These are phyloP conservation scores for Burhinus oedicnemus DNA, from an alignment of 2,113 vertebrate genomes.

Conservation along the genomic window DNA sequence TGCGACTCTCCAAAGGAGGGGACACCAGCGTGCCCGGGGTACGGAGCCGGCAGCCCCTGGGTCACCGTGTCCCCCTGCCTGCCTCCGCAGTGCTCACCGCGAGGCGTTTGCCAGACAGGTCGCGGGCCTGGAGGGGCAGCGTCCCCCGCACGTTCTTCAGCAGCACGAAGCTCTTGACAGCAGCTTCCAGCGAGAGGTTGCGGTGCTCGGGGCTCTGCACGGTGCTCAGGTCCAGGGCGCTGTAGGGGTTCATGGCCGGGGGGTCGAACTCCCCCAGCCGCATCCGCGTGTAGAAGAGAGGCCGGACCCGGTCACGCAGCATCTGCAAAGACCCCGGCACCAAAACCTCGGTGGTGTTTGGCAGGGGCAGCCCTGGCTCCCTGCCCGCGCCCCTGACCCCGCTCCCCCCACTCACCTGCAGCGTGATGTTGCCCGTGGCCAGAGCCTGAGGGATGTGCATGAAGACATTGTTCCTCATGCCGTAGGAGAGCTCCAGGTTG, in stretches of 20 bases:
- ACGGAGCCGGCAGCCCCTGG: fast-evolving
- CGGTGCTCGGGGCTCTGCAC: conserved; percentile 63
- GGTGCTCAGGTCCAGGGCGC: neutral
- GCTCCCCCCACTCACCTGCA: conserved; percentile 31
- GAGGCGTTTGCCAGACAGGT: neutral
- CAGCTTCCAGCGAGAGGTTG: conserved; percentile 60
- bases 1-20: neutral
- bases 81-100: neutral
- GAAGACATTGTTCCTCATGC: conserved; percentile 54
- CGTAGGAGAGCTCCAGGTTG: conserved; percentile 68
- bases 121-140: conserved; percentile 27
- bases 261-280: conserved; percentile 73
- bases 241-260: conserved; percentile 71
- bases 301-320: conserved; percentile 52
- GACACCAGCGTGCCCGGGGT: fast-evolving
- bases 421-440: conserved; percentile 59
- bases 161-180: conserved; percentile 71
- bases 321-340: neutral
- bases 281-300: conserved; percentile 70
- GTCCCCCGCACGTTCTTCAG: conserved; percentile 52
- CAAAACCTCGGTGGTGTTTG: neutral
- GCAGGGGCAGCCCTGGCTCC: neutral
- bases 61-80: neutral
- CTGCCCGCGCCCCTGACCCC: fast-evolving
- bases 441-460: conserved; percentile 53